Evolutionary conservation across 2,113 vertebrate genomes (phyloP), one percentile per base, ranked within the genome.

Genomic region (Polypterus bichir): DNA sequence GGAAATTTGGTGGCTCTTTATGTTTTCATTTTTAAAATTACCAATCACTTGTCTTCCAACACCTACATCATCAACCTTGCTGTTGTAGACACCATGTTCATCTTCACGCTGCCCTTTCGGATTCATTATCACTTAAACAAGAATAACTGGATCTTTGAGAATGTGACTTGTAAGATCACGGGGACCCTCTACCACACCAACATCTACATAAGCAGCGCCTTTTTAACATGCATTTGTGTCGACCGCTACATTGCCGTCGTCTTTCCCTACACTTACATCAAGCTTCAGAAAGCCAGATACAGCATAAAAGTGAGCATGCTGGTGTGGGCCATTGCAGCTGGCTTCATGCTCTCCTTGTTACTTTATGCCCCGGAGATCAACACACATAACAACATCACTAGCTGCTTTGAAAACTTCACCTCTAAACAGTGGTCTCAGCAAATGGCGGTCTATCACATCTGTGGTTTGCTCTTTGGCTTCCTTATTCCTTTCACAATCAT

Each of bases 41-140:
- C 49, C 0, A 73, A 74, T 0, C 3, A 67, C 1, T 83, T 82
- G 0, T 74, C 75, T 2, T 85, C 88, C 53, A 78, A 70, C 0
- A 5, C 88, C 0, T 92, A 79, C 74, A 76, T 92, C 73, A 71
- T 88, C 3, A 92, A 86, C 9, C 75, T 95, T 7, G 85, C 83
- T 0, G 47, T 83, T 64, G 79, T 79, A 0, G 89, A 92, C 76
- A 62, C 77, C 0, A 1, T 74, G 48, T 84, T 92, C 63, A 76
- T 90, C 1, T 70, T 78, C 0, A 64, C 80, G 3, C 49, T 95
- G 58, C 91, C 92, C 0, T 82, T 92, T 3, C 79, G 75, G 5
- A 82, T 92, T 59, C 85, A 90, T 60, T 91, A 90, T 75, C 87
- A 89, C 70, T 59, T 88, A 45, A 71, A 75, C 0, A 0, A 11